phyloP scores from a whole-genome alignment of 53 echinoderm and acorn worm genomes.

The Stichopus horrens region DNA sequence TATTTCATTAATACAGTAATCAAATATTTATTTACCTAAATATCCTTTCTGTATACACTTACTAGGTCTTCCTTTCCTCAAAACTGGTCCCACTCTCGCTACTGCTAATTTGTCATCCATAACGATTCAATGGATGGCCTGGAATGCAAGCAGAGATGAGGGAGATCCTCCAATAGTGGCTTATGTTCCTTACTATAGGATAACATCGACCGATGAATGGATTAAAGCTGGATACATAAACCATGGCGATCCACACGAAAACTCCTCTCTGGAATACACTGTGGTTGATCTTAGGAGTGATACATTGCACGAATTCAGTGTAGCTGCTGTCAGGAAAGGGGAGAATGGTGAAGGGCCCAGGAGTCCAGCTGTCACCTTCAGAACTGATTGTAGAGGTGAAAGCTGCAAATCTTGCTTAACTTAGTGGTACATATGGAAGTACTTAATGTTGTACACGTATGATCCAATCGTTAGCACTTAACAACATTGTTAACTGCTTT shows the following conservation, averaged over 20 bases:
- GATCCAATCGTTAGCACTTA: no score
- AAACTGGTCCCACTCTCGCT: neutral
- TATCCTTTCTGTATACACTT: neutral
- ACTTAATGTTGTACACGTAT: no score
- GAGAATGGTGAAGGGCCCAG: conserved; percentile 60
- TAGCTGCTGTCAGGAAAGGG: conserved; percentile 59
- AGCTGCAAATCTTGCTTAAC: no score
- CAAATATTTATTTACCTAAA: neutral
- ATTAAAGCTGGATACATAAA: neutral
- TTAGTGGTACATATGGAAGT: no score
- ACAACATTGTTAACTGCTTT: no score
- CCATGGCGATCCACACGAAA: neutral
- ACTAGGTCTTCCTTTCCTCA: neutral
- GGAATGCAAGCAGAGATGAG: conserved; percentile 20
- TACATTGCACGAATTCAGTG: conserved; percentile 57
- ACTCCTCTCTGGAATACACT: neutral
- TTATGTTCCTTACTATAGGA: conserved; percentile 44
- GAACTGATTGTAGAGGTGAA: conserved; percentile 6
- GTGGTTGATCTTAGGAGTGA: conserved; percentile 39
- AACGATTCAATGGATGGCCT: conserved; percentile 44
- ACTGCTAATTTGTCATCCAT: conserved; percentile 1
- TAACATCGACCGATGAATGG: neutral
- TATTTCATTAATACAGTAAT: neutral
- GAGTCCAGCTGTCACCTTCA: conserved; percentile 27
- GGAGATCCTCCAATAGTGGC: conserved; percentile 47